These are phyloP conservation scores for Mastomys coucha DNA, from an alignment of 2,113 vertebrate species.

Conservation along the genomic window DNA sequence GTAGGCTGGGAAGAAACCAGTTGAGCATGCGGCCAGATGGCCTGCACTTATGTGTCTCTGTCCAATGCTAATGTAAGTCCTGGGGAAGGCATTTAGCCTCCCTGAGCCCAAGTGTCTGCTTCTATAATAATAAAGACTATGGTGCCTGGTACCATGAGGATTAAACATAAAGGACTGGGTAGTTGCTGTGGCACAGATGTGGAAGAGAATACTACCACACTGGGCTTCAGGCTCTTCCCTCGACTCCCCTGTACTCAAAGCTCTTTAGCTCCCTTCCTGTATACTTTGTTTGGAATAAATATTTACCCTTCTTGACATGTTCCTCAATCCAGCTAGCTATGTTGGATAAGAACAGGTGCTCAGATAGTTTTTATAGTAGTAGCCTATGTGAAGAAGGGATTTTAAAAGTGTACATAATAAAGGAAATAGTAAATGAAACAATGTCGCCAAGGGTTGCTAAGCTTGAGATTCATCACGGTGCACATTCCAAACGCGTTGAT, in stretches of 20 bases:
- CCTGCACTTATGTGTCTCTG: neutral
- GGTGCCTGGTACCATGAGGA: neutral
- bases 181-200: neutral
- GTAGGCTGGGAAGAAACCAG: neutral
- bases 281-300: slow-evolving; percentile 3
- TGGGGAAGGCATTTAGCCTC: neutral
- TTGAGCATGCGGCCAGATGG: neutral
- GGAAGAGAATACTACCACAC: neutral
- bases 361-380: neutral
- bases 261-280: neutral
- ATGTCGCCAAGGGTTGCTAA: neutral
- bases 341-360: neutral
- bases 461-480: neutral
- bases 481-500: neutral
- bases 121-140: too few relatives aligned
- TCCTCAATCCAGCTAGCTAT: neutral
- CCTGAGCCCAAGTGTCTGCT: neutral
- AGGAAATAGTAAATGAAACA: neutral
- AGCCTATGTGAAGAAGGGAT: neutral
- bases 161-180: neutral
- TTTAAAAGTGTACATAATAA: neutral
- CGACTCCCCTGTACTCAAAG: neutral
- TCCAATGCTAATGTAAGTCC: neutral
- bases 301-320: neutral
- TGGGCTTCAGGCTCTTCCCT: neutral